Evolutionary conservation across 1,140 invertebrate genomes (phyloP).

Genomic region (Hylaeus anthracinus): DNA sequence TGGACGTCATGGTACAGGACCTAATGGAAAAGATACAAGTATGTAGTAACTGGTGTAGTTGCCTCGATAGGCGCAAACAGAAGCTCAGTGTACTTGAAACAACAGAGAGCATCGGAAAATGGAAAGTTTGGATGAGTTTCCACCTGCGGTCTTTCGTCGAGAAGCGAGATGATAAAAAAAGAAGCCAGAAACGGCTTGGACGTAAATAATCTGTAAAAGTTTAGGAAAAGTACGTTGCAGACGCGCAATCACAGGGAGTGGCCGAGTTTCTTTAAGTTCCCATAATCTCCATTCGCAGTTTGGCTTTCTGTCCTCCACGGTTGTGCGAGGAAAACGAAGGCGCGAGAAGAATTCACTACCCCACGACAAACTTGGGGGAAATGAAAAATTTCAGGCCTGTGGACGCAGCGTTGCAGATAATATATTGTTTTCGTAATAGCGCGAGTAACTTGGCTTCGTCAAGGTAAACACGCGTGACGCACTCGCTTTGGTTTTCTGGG

Average conservation of each 20-base stretch:
- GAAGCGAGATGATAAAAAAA: constrained; percentile 34
- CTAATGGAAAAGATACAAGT: too few relatives aligned
- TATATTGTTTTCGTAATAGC: neutral
- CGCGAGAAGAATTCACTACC: neutral
- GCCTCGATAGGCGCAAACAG: too few relatives aligned
- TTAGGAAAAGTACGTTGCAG: constrained; percentile 63
- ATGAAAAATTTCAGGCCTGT: constrained; percentile 3
- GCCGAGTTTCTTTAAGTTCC: constrained; percentile 62
- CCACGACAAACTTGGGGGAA: neutral
- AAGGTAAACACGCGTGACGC: neutral
- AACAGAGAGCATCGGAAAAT: constrained; percentile 23
- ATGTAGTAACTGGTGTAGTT: too few relatives aligned
- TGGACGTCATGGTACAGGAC: too few relatives aligned
- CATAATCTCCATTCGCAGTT: constrained; percentile 40
- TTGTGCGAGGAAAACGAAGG: constrained; percentile 14
- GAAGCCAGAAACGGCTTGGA: constrained; percentile 39
- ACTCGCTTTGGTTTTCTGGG: too few relatives aligned
- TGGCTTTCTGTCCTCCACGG: constrained; percentile 24
- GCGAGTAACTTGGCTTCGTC: neutral
- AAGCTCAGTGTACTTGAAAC: too few relatives aligned
- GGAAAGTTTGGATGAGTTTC: constrained; percentile 69
- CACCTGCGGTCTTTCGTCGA: constrained; percentile 60
- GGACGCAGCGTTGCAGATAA: neutral
- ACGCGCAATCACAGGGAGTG: constrained; percentile 73
- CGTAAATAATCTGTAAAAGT: constrained; percentile 70